Base-by-base conservation (phyloP, 2,797 vertebrate genomes). In the Pseudopleuronectes americanus region DNA sequence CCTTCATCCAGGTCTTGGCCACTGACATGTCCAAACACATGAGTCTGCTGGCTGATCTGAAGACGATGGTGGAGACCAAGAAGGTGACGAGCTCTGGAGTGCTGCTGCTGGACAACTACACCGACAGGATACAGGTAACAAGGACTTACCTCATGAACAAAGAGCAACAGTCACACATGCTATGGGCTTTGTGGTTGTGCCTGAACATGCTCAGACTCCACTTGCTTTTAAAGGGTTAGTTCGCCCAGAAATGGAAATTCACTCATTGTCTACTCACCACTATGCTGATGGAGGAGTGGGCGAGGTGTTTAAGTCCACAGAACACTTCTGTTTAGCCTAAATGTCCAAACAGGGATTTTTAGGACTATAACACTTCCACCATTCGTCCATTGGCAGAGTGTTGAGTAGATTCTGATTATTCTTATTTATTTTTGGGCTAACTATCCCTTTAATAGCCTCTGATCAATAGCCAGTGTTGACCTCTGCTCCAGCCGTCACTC, bases 11-110 rank as follows among this genome's bases (percentile, higher is more conserved):
- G 98, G 98, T 99, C 68, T 92, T 99, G 87, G 98, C 98, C 24
- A 99, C 98, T 0, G 98, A 99, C 89, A 99, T 99, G 98, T 98
- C 97, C 77, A 99, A 99, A 92, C 98, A 99, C 70, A 99, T 99
- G 98, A 98, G 96, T 64, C 93, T 99, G 60, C 81, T 99, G 78
- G 98, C 97, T 16, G 98, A 99, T 87, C 94, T 99, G 86, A 99
- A 99, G 94, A 99, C 98, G 0, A 99, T 99, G 98, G 98, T 99
- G 70, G 98, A 99, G 88, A 99, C 98, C 0, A 99, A 99, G 93
- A 99, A 99, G 87, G 98, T 99, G 79, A 99, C 98, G 1, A 99
- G 97, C 64, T 99, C 98, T 0, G 98, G 98, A n/a, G 97, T 99
- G 41, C 95, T 99, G 49, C 95, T 99, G 59, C 91, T 99, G 76